Conservation (phyloP, 2,113 vertebrate genomes). For the Sander lucioperca region DNA sequence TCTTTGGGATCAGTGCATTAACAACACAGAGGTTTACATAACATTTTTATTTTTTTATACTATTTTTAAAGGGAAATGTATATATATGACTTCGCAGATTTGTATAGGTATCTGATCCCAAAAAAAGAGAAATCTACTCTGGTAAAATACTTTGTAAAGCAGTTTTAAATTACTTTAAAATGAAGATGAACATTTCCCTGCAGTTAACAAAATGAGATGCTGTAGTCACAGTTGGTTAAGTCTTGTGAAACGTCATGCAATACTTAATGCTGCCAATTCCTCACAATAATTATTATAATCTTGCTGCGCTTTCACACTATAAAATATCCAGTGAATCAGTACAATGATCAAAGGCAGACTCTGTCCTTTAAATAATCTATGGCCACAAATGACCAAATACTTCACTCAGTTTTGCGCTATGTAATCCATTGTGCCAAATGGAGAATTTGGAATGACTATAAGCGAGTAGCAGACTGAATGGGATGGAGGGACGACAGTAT, state of each 20-base stretch:
- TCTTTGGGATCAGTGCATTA: too few relatives aligned
- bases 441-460: conserved; percentile 55
- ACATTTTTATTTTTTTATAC: too few relatives aligned
- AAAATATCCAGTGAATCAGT: not conserved
- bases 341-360: not conserved
- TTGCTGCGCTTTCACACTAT: not conserved
- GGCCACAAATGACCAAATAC: conserved; percentile 29
- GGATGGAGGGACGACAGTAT: conserved; percentile 49
- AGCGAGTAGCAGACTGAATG: conserved; percentile 44
- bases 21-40: too few relatives aligned
- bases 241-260: not conserved
- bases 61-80: too few relatives aligned
- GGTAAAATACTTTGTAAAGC: not conserved
- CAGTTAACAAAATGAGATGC: not conserved
- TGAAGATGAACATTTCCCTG: not conserved
- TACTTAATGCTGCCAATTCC: not conserved
- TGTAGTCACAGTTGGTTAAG: not conserved
- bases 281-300: not conserved
- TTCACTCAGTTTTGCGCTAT: conserved; percentile 20
- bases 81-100: too few relatives aligned
- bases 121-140: not conserved
- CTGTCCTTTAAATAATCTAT: conserved; percentile 20
- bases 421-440: conserved; percentile 42
- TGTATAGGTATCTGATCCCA: too few relatives aligned
- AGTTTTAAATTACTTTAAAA: not conserved